Conservation (phyloP, 2,113 vertebrate genomes). For the Alosa alosa region DNA sequence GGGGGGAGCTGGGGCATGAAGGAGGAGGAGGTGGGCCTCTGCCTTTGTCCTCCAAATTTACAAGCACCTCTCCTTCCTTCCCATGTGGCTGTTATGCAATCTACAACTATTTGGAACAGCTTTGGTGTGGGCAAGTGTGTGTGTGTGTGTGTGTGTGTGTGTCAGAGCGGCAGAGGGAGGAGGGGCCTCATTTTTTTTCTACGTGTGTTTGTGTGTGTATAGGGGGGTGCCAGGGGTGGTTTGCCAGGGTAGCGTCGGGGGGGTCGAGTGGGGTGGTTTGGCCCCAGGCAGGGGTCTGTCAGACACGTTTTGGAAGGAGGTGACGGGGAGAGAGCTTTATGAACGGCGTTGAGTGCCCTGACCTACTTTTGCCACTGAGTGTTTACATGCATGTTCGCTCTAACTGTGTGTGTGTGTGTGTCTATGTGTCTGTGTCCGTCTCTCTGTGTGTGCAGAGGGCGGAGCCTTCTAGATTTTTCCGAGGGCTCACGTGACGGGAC, state of each 20-base stretch:
- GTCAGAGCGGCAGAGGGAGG: background rate
- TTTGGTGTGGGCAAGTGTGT: constrained; percentile 22
- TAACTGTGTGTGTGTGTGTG: constrained; percentile 51
- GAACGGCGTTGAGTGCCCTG: constrained; percentile 48
- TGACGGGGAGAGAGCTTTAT: constrained; percentile 46
- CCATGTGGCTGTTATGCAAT: constrained; percentile 56
- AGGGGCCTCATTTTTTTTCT: background rate
- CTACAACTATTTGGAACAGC: constrained; percentile 20
- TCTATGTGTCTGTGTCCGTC: constrained; percentile 53
- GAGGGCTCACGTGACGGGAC: background rate
- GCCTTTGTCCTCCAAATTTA: constrained; percentile 47
- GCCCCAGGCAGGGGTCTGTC: constrained; percentile 37
- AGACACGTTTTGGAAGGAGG: constrained; percentile 42
- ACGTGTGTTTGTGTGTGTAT: background rate
- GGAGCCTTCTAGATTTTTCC: constrained; percentile 1
- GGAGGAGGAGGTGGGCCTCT: background rate
- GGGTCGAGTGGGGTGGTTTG: background rate
- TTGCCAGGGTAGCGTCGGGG: constrained; percentile 26
- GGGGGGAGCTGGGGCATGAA: background rate
- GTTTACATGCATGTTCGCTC: constrained; percentile 52
- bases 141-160: constrained; percentile 24
- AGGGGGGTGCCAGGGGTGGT: background rate
- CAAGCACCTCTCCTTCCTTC: constrained; percentile 45
- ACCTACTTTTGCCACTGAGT: constrained; percentile 61
- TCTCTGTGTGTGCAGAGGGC: background rate